Conservation (phyloP, 2,113 vertebrate genomes). For the Pampusana beccarii region DNA sequence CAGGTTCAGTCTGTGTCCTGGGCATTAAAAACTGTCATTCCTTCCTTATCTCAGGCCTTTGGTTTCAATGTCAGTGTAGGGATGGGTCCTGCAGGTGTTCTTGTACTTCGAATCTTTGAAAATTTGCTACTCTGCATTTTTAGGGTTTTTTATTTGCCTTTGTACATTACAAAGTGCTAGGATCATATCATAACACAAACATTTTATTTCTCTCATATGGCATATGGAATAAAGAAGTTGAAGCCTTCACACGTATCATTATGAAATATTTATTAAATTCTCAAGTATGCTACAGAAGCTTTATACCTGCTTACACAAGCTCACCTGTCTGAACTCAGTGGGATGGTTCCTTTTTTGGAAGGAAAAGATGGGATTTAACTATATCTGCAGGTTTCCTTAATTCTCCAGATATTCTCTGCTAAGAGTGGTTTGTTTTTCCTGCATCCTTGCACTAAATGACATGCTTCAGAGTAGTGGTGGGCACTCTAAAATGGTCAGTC, state of each 20-base stretch:
- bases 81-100: background rate
- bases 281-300: background rate
- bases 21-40: background rate
- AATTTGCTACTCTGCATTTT: background rate
- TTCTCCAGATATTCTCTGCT: background rate
- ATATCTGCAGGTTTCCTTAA: background rate
- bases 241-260: background rate
- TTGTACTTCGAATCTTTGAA: background rate
- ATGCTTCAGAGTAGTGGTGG: background rate
- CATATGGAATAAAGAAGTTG: background rate
- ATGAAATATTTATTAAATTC: background rate
- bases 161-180: background rate
- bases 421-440: background rate
- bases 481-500: conserved; percentile 1
- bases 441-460: background rate
- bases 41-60: background rate
- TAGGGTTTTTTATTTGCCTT: background rate
- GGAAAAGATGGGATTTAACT: background rate
- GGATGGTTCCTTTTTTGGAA: background rate
- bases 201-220: background rate
- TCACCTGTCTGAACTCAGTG: background rate
- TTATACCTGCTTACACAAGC: background rate
- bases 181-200: background rate
- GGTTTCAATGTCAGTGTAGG: background rate
- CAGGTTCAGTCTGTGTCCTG: background rate